Percentiles rank a stretch among this genome's conserved stretches.
Evolutionary conservation across 2,797 vertebrate genomes (phyloP).

Genomic region (Manis pentadactyla): DNA sequence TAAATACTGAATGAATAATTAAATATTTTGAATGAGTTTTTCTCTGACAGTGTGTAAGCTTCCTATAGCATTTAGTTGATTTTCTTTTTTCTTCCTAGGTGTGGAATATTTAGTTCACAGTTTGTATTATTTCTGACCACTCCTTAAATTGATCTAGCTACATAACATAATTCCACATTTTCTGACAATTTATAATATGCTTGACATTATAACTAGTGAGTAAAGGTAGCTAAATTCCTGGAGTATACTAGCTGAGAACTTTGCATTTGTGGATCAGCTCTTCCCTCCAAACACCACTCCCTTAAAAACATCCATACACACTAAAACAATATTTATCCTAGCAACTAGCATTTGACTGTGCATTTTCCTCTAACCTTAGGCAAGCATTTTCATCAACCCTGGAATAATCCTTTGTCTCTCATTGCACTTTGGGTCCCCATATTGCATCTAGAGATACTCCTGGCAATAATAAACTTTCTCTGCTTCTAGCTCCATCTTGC

Average conservation of each 20-base stretch:
- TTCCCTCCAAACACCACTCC: not conserved
- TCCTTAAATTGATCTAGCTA: slow-evolving; percentile 23
- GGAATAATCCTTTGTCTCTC: not conserved
- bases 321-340: not conserved
- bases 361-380: slow-evolving; percentile 21
- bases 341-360: not conserved
- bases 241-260: not conserved
- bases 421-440: not conserved
- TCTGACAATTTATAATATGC: not conserved
- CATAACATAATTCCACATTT: not conserved
- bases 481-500: not conserved
- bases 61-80: not conserved
- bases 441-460: not conserved
- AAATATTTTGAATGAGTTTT: slow-evolving; percentile 58
- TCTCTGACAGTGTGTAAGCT: not conserved
- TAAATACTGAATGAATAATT: slow-evolving; percentile 60
- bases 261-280: not conserved
- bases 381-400: not conserved
- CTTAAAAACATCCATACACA: not conserved
- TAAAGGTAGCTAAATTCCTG: not conserved
- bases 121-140: slow-evolving; percentile 32
- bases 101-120: slow-evolving; percentile 20
- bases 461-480: slow-evolving; percentile 16
- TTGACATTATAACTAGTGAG: not conserved
- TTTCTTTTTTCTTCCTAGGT: not conserved